Conservation (phyloP, 2,113 vertebrate species). For the Rynchops niger region DNA sequence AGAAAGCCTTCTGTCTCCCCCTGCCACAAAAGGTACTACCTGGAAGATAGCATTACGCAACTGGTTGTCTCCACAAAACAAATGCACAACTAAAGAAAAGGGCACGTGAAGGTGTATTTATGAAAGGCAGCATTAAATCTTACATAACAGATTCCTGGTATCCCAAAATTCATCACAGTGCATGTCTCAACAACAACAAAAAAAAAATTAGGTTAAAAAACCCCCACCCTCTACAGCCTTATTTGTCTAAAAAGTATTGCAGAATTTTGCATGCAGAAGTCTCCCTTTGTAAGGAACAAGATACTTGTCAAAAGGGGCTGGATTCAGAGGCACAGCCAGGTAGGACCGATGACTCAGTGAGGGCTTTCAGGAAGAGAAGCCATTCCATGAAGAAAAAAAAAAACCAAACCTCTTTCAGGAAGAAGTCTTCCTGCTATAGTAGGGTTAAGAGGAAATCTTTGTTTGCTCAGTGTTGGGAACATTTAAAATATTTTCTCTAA, state of each 20-base stretch:
- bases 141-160: not conserved
- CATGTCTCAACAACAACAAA: not conserved
- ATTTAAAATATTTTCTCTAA: conserved; percentile 1
- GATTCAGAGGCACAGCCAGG: not conserved
- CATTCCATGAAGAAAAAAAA: not conserved
- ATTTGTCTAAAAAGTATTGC: not conserved
- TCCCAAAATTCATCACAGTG: not conserved
- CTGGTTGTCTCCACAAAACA: not conserved
- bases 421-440: not conserved
- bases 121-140: not conserved
- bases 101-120: not conserved
- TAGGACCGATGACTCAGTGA: not conserved
- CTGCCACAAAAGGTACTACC: not conserved
- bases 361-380: not conserved
- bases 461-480: not conserved
- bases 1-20: not conserved
- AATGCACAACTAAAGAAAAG: not conserved
- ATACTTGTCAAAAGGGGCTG: not conserved
- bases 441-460: not conserved
- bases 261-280: not conserved
- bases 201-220: not conserved
- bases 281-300: not conserved
- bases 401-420: not conserved
- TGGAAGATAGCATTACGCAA: not conserved
- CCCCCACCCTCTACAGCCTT: not conserved